Conservation (phyloP, 2,797 vertebrate genomes). For the Falco columbarius region DNA sequence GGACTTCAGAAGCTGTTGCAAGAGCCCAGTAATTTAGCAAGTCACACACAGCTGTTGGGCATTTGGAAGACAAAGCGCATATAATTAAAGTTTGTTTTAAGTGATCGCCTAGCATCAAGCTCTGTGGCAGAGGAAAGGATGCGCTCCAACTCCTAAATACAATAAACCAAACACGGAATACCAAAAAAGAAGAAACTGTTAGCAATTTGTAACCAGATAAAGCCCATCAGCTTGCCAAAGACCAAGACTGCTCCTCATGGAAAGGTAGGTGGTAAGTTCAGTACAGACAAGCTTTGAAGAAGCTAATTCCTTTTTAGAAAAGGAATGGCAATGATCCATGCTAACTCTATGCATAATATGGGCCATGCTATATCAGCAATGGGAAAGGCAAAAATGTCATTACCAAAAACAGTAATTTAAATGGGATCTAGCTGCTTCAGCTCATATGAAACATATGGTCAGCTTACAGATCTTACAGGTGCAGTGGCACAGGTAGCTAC, state of each 20-base stretch:
- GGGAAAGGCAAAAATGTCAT: neutral
- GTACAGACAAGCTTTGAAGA: neutral
- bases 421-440: neutral
- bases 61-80: neutral
- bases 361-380: neutral
- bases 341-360: neutral
- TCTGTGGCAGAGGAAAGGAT: neutral
- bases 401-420: neutral
- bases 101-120: neutral
- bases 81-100: neutral
- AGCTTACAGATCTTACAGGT: neutral
- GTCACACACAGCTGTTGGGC: neutral
- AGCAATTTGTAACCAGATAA: neutral
- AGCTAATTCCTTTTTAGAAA: neutral
- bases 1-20: neutral
- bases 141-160: neutral
- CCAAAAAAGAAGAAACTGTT: neutral
- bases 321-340: neutral
- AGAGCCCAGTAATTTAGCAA: neutral
- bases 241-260: neutral
- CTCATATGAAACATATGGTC: neutral
- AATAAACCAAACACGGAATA: neutral
- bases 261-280: neutral
- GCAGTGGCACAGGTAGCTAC: neutral
- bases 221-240: neutral